A percentile compares a stretch with the other conserved stretches of the same genome.
Evolutionary conservation across 2,888 invertebrate species (phyloP).

Genomic region (Paralinhomoeus sp.): DNA sequence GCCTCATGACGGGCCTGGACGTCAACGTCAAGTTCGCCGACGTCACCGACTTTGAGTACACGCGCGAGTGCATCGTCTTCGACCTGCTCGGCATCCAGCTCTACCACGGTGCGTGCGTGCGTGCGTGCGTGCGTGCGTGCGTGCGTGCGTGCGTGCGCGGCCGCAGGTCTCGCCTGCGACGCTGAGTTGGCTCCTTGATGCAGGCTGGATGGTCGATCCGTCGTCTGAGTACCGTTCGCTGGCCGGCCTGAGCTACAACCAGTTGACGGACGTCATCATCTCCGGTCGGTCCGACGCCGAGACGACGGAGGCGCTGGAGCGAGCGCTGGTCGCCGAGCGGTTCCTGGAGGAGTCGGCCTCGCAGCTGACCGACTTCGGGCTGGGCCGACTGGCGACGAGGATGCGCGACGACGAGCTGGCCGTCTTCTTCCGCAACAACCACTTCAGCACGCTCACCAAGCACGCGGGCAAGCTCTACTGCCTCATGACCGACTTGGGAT

Average conservation of each 20-base stretch:
- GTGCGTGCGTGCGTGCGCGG: too few relatives aligned
- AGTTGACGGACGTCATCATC: too few relatives aligned
- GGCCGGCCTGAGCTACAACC: too few relatives aligned
- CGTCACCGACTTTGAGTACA: slow-evolving; percentile 36
- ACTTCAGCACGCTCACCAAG: slow-evolving; percentile 35
- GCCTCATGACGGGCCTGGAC: slow-evolving; percentile 35
- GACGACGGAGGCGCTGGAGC: too few relatives aligned
- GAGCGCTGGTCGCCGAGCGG: slow-evolving; percentile 29
- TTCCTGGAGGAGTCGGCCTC: slow-evolving; percentile 33
- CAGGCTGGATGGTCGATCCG: too few relatives aligned
- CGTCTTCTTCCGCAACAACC: slow-evolving; percentile 38
- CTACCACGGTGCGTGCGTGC: slow-evolving; percentile 39
- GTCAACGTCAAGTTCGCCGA: slow-evolving; percentile 36
- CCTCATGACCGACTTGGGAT: slow-evolving; percentile 37
- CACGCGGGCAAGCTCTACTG: slow-evolving; percentile 33
- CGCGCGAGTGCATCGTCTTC: slow-evolving; percentile 35
- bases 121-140: too few relatives aligned
- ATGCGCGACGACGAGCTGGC: slow-evolving; percentile 33
- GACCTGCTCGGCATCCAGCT: slow-evolving; percentile 34
- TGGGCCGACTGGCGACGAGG: slow-evolving; percentile 27
- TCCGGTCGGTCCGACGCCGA: too few relatives aligned
- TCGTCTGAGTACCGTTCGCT: too few relatives aligned
- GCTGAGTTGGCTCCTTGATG: too few relatives aligned
- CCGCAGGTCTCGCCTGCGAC: too few relatives aligned
- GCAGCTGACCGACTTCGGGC: slow-evolving; percentile 35